Evolutionary conservation across 2,797 vertebrate genomes (phyloP), one percentile per base, ranked within the genome.

Genomic region (Clarias pachynema): DNA sequence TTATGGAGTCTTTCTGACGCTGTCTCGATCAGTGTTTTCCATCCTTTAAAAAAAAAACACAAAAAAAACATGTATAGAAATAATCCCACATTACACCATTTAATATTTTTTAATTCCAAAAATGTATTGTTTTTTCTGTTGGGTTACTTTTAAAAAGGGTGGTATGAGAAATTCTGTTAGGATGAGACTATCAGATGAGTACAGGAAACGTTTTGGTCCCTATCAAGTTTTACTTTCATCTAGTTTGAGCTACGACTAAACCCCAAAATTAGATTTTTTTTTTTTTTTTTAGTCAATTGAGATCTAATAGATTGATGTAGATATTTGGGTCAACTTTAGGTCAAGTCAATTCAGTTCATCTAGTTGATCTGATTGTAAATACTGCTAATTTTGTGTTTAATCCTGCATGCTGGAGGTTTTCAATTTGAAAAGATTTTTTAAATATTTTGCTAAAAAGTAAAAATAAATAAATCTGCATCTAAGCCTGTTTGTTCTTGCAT

Each of bases 1-100:
- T 77, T 56, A 83, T 77, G 20, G 60, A 63, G 29, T 81, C 70
- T 85, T 81, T 81, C 70, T 56, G 34, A 84, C 40, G n/a, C 59
- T 65, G 59, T 37, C 65, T 79, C 44, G 62, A 66, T 80, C 60
- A 63, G 59, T 29, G n/a, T 49, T 66, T 80, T 65, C 22, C 14
- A 59, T 22, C 26, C 18, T 63, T 15, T 7, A 6, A 40, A 40
- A 40, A 40, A 37, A 5, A 37, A 3, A 37, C n/a, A n/a, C n/a
- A 5, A 37, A 37, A 37, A 6, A n/a, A 22, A 40, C 1, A 44
- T 15, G 31, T 60, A 12, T 59, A 59, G 29, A 63, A 65, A 26
- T 18, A 44, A 18, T 79, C 37, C 37, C 60, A 65, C 37, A 63
- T 34, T 24, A n/a, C 49, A 74, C 26, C 6, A 74, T 15, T 44